These are phyloP conservation scores for Myiagra hebetior DNA, from an alignment of 2,113 vertebrate species.

Conservation along the genomic window DNA sequence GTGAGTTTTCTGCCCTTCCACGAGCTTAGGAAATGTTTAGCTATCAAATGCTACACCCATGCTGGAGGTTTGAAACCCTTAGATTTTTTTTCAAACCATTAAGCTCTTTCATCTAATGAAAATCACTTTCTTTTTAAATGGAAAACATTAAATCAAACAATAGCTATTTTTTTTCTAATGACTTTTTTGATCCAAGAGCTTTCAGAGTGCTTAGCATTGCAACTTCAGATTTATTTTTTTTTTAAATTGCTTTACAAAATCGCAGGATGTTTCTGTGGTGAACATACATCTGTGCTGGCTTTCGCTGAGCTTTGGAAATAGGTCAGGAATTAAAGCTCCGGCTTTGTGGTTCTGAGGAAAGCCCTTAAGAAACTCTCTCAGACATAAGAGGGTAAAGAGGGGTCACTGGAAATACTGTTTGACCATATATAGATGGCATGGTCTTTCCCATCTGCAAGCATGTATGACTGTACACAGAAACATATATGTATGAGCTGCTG, in stretches of 20 bases:
- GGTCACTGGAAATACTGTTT: slow-evolving; percentile 28
- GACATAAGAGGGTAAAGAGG: slow-evolving; percentile 45
- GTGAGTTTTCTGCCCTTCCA: background rate
- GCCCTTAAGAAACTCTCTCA: slow-evolving; percentile 47
- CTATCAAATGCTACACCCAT: background rate
- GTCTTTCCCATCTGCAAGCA: background rate
- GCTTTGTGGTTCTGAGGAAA: slow-evolving; percentile 52
- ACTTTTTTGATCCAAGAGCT: slow-evolving; percentile 10
- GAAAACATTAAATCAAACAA: background rate
- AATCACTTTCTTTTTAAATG: background rate
- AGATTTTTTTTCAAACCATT: background rate
- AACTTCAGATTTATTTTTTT: background rate
- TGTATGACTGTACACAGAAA: accelerated
- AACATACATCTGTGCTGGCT: slow-evolving; percentile 56
- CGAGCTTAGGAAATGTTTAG: background rate
- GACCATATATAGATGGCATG: background rate
- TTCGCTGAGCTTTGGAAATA: slow-evolving; percentile 57
- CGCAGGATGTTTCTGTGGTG: slow-evolving; percentile 37
- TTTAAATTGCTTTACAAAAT: slow-evolving; percentile 22
- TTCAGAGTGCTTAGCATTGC: slow-evolving; percentile 18
- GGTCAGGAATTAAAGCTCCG: slow-evolving; percentile 61
- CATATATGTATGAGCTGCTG: background rate
- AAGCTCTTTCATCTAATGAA: background rate
- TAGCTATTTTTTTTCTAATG: background rate
- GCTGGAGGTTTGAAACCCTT: background rate